These are phyloP conservation scores for Hypsopygia costalis DNA, from an alignment of 2,888 invertebrate species.

Conservation along the genomic window DNA sequence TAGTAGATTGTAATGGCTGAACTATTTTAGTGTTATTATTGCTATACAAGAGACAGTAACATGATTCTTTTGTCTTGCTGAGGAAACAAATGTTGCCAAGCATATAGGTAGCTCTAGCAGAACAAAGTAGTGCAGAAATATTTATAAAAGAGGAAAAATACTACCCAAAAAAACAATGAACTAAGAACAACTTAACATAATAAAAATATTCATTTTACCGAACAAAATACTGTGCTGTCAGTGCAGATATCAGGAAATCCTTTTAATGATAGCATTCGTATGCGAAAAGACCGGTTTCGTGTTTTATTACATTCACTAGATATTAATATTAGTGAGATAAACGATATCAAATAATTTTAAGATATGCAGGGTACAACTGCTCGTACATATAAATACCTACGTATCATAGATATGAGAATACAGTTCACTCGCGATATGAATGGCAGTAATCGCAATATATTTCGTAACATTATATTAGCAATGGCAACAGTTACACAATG, in stretches of 20 bases:
- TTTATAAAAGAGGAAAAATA: too few species aligned
- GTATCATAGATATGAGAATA: background rate
- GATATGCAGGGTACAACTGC: background rate
- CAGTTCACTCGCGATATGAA: background rate
- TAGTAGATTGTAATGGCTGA: too few species aligned
- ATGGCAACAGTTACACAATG: background rate
- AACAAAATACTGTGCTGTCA: too few species aligned
- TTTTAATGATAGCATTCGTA: slow-evolving; percentile 17
- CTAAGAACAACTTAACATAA: too few species aligned
- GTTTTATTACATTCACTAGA: slow-evolving; percentile 8
- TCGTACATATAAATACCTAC: background rate
- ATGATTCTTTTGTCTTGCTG: too few species aligned
- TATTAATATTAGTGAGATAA: slow-evolving; percentile 24
- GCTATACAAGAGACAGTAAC: too few species aligned
- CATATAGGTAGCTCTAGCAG: too few species aligned
- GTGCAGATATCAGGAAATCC: background rate
- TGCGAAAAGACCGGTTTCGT: slow-evolving; percentile 10
- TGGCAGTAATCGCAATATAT: background rate
- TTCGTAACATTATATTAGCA: background rate
- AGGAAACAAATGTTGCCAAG: too few species aligned
- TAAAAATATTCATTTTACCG: background rate
- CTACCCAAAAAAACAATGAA: too few species aligned
- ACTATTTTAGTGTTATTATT: too few species aligned
- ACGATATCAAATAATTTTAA: slow-evolving; percentile 16
- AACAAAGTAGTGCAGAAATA: too few species aligned